Base-by-base conservation (phyloP, 2,888 invertebrate species). In the Actias luna region DNA sequence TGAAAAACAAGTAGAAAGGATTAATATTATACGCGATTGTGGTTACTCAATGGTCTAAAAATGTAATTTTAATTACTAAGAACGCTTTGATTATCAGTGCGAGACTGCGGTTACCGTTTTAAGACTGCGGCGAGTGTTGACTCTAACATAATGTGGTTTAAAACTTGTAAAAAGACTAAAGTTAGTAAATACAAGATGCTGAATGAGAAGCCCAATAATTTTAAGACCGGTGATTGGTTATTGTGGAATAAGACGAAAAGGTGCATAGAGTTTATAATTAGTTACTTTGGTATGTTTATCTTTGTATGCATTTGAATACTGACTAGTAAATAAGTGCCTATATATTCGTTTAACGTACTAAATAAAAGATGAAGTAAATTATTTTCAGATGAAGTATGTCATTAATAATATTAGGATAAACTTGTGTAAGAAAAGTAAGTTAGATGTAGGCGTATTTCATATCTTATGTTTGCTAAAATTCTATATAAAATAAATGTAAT, bases 221-320 rank as follows among this genome's bases (percentile, higher is more conserved):
- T 69, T n/a, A 72, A 69, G 61, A 67, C 76, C 60, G 71, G 67
- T 62, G 73, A 72, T 70, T 63, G 68, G 60, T 67, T 76, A 16
- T n/a, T n/a, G n/a, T 76, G 78, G 71, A 72, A 75, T 63, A 83
- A 71, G 66, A 63, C 79, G 61, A 65, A 82, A 65, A 73, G 72
- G 60, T 80, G 70, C 64, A 67, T 80, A 22, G 81, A 77, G 71
- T 66, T 73, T 64, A 65, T 84, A 61, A 62, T 81, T 58, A 74
- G 84, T 22, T 87, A 79, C 77, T 86, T 89, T 67, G 89, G 90
- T 91, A 87, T 75, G 88, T 82, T 69, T 62, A 22, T 50, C 27
- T 39, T 61, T 46, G 2, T 46, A 46, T 61, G 35, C 22, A 8
- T 58, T 36, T 22, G 25, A 1, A 14, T 22, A 27, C 36, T 58